Evolutionary conservation across 2,888 invertebrate genomes (phyloP).

Genomic region (Euproctis similis): DNA sequence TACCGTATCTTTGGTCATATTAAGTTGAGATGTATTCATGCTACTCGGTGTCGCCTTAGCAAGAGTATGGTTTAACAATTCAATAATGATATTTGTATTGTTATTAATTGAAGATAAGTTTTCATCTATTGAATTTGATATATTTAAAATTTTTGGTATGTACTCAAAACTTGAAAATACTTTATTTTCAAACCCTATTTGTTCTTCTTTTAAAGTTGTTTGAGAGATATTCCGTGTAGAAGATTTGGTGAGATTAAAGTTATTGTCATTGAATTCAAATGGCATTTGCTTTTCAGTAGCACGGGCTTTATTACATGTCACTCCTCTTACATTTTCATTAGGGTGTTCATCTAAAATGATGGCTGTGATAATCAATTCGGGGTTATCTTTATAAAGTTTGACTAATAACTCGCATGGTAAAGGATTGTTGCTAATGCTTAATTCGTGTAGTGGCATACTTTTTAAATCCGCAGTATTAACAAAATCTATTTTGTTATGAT

Average conservation of each 20-base stretch:
- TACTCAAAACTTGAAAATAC: conserved; percentile 12
- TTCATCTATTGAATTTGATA: conserved; percentile 10
- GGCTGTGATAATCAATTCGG: conserved; percentile 32
- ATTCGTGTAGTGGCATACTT: conserved; percentile 24
- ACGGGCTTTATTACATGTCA: conserved; percentile 26
- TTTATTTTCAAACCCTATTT: conserved; percentile 4
- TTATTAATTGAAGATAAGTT: conserved; percentile 6
- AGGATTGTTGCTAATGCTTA: conserved; percentile 55
- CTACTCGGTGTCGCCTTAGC: too few species aligned
- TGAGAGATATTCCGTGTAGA: conserved; percentile 18
- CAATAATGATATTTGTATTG: conserved; percentile 10
- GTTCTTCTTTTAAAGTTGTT: conserved; percentile 18
- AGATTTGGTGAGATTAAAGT: conserved; percentile 5
- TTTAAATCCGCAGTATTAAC: conserved; percentile 34
- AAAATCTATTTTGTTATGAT: conserved; percentile 41
- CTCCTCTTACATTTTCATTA: conserved; percentile 28
- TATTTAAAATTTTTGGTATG: conserved; percentile 15
- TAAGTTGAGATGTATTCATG: too few species aligned
- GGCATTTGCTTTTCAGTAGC: conserved; percentile 2
- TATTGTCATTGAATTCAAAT: not conserved
- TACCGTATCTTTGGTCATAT: too few species aligned
- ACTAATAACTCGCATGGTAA: conserved; percentile 40
- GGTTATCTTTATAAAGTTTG: conserved; percentile 23
- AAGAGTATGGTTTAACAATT: conserved; percentile 8
- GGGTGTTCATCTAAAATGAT: conserved; percentile 25